A percentile compares a stretch with the other conserved stretches of the same genome.
Conservation (phyloP, 2,113 vertebrate genomes). For the Leucopternis melanops region DNA sequence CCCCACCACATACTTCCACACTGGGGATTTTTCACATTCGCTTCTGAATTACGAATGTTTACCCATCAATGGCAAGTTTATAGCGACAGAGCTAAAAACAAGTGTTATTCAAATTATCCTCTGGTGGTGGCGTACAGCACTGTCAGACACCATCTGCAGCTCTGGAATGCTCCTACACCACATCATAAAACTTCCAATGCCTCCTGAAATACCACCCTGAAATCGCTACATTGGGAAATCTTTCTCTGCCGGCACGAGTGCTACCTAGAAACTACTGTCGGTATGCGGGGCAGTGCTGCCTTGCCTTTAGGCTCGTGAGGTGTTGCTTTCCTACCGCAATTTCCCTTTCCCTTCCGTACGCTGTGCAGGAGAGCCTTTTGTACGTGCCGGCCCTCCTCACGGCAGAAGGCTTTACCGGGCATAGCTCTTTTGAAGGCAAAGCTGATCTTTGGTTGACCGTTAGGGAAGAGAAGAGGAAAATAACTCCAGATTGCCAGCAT, state of each 20-base stretch:
- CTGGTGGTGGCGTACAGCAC: slow-evolving; percentile 16
- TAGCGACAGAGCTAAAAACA: slow-evolving; percentile 38
- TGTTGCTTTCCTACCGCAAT: not conserved
- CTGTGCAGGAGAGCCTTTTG: fast-evolving
- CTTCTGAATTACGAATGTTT: slow-evolving; percentile 53
- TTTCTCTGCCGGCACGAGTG: not conserved
- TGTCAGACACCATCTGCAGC: slow-evolving; percentile 38
- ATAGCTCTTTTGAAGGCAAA: not conserved
- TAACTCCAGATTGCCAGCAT: too few relatives aligned
- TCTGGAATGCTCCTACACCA: not conserved
- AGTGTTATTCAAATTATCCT: slow-evolving; percentile 55
- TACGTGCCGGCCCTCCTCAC: fast-evolving
- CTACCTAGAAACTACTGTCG: not conserved
- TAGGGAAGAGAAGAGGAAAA: not conserved
- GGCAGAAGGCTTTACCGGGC: not conserved
- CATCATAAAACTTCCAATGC: slow-evolving; percentile 2
- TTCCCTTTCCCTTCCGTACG: fast-evolving
- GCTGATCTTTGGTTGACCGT: fast-evolving
- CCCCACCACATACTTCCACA: not conserved
- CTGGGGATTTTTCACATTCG: not conserved
- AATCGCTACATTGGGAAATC: not conserved
- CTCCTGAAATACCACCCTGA: slow-evolving; percentile 37
- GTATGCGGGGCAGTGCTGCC: not conserved
- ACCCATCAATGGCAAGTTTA: slow-evolving; percentile 30
- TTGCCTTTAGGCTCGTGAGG: not conserved